phyloP scores from a whole-genome alignment of 2,888 invertebrate species.

The Pegoplata infirma region DNA sequence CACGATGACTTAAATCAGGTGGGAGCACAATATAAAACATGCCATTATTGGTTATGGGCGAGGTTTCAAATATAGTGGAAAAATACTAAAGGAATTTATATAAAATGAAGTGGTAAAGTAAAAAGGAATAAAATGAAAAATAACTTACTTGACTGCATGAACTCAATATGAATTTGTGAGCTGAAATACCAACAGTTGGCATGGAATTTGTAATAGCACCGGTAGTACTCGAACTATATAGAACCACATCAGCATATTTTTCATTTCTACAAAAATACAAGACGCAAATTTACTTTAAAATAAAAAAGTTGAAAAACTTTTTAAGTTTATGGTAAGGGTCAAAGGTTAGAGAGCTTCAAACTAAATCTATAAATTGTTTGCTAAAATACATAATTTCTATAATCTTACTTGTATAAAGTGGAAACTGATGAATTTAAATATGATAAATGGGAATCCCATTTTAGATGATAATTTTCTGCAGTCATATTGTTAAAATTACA shows the following conservation, averaged over 20 bases:
- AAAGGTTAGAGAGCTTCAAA: too few species aligned
- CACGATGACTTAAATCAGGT: constrained; percentile 88
- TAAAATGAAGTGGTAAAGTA: not conserved
- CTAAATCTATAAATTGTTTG: too few species aligned
- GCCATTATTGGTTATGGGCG: constrained; percentile 76
- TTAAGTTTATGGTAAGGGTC: too few species aligned
- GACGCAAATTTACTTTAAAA: not conserved
- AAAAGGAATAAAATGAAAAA: not conserved
- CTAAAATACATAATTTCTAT: not conserved
- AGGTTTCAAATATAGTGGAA: constrained; percentile 77
- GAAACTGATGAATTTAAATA: constrained; percentile 91
- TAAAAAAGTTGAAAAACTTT: too few species aligned
- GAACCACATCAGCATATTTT: constrained; percentile 88
- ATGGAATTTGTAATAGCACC: constrained; percentile 79
- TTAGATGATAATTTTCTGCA: constrained; percentile 90
- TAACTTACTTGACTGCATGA: constrained; percentile 86
- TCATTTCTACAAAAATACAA: constrained; percentile 81
- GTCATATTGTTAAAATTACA: constrained; percentile 68
- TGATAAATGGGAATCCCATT: constrained; percentile 92
- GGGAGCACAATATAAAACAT: constrained; percentile 86
- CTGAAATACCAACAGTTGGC: constrained; percentile 86
- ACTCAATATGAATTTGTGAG: constrained; percentile 90
- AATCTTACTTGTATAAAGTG: constrained; percentile 80
- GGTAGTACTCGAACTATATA: constrained; percentile 80
- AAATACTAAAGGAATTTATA: constrained; percentile 70